Evolutionary conservation across 2,113 vertebrate genomes (phyloP).

Genomic region (Labeo catla): DNA sequence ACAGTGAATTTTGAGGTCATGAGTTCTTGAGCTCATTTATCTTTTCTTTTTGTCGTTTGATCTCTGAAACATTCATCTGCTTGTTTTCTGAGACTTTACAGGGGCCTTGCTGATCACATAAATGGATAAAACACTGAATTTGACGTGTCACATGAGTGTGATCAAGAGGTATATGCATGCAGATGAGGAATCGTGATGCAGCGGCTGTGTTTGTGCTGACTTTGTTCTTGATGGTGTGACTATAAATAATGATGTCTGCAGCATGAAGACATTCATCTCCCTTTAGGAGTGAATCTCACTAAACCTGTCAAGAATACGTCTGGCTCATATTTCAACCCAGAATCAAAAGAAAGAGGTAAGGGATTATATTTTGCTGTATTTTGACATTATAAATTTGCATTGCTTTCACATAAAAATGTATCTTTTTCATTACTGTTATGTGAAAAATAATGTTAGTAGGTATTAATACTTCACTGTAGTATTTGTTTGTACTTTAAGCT

Average conservation of each 20-base stretch:
- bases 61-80: not conserved
- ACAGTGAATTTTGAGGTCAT: too few species aligned
- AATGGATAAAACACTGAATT: not conserved
- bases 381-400: not conserved
- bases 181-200: not conserved
- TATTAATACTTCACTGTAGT: not conserved
- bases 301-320: constrained; percentile 18
- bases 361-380: not conserved
- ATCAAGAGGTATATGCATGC: not conserved
- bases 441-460: not conserved
- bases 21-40: not conserved
- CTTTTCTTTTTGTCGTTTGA: not conserved
- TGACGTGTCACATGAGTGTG: not conserved
- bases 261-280: constrained; percentile 13
- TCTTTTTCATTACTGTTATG: not conserved
- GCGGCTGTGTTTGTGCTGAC: not conserved
- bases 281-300: not conserved
- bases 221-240: not conserved
- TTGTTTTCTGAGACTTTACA: not conserved
- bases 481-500: not conserved
- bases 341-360: not conserved
- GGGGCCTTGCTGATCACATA: not conserved
- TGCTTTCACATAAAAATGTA: too few species aligned
- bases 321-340: not conserved
- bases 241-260: constrained; percentile 20